A percentile compares a stretch with the other conserved stretches of the same genome.
Evolutionary conservation across 2,888 invertebrate species (phyloP).

Genomic region (Acleris sparsana): DNA sequence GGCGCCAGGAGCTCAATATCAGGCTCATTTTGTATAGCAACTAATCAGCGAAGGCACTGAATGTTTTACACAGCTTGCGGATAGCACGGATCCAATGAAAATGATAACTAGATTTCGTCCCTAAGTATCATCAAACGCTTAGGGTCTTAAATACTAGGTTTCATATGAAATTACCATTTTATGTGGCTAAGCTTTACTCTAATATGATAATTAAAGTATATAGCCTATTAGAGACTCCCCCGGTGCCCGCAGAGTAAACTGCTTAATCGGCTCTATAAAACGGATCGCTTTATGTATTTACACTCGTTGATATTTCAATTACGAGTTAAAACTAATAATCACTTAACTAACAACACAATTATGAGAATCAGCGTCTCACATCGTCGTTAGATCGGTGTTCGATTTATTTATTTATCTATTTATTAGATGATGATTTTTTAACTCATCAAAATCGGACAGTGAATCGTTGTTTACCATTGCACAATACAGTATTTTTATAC

Average conservation of each 20-base stretch:
- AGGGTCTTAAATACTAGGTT: not conserved
- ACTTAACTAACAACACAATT: too few species aligned
- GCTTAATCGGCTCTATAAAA: constrained; percentile 21
- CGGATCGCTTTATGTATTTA: constrained; percentile 19
- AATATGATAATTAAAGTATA: constrained; percentile 40
- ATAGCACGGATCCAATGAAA: not conserved
- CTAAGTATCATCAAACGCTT: too few species aligned
- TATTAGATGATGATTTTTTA: too few species aligned
- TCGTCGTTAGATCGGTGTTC: too few species aligned
- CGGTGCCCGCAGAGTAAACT: constrained; percentile 7
- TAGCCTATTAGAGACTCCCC: constrained; percentile 39
- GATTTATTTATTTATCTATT: too few species aligned
- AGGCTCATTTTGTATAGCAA: too few species aligned
- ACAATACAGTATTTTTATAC: too few species aligned
- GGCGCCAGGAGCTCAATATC: constrained; percentile 3
- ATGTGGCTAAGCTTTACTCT: constrained; percentile 11
- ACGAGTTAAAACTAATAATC: not conserved
- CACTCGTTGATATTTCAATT: constrained; percentile 20
- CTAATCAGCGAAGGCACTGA: too few species aligned
- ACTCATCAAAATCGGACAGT: too few species aligned
- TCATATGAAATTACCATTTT: not conserved
- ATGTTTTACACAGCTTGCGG: not conserved
- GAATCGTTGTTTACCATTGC: too few species aligned
- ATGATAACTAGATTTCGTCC: too few species aligned
- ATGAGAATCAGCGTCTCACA: too few species aligned